Evolutionary conservation across 2,797 vertebrate genomes (phyloP), one percentile per base, ranked within the genome.

Genomic region (Manis pentadactyla): DNA sequence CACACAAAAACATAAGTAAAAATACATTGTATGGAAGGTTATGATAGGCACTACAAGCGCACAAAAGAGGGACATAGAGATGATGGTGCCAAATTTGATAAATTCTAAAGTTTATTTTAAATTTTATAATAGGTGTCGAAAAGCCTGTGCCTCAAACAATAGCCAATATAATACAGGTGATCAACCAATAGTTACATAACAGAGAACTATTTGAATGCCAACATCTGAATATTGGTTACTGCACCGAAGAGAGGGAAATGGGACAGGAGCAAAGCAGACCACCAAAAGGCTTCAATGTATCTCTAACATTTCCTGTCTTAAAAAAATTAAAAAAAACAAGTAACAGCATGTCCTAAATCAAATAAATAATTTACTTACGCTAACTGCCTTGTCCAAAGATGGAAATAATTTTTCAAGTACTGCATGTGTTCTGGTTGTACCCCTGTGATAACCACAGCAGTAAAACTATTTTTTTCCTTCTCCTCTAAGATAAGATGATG

Each of bases 371-470:
- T n/a, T 96, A 99, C 99, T 99, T 98, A 99, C 99, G 99, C 98
- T 87, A 99, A 98, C 93, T 99, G 98, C 97, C 99, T 99, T 95
- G 99, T 99, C 99, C 99, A 99, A 90, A 98, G 97, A 34, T 97
- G 55, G 66, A 99, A 99, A 90, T 98, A 94, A 4, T 99, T 97
- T 98, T 99, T 99, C 95, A 99, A 98, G 97, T 99, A 99, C 49
- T 97, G 90, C 69, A 99, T 97, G 69, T 99, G 99, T 23, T 98
- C 98, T 78, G 98, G 95, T 49, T 98, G 98, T 11, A 99, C 96
- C 86, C 99, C 99, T 83, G 99, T 99, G 94, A 99, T 99, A 73
- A 99, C 97, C 90, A 99, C 99, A 12, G 99, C 99, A 61, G 99
- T 99, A 98, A 99, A 99, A 97, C 99, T 99, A 53, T 99, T 96